Conservation (phyloP, 2,113 vertebrate genomes). For the Notarius quadriscutis region DNA sequence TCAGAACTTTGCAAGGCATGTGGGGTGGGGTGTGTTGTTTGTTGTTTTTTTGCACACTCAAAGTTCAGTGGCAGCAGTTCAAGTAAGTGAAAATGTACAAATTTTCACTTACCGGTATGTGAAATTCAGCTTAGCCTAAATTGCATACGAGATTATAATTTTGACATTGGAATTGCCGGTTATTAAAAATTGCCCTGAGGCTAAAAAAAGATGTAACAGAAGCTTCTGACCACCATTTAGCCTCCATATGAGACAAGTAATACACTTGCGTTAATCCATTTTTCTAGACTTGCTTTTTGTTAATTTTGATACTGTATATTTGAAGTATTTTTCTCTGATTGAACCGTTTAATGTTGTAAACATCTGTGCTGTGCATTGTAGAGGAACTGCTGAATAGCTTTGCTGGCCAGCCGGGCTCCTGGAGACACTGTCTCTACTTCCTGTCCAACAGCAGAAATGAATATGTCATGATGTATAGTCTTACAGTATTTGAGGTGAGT, state of each 20-base stretch:
- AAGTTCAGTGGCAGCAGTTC: background rate
- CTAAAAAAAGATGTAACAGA: background rate
- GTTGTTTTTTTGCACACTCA: background rate
- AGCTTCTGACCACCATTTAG: background rate
- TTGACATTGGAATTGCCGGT: background rate
- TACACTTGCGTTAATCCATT: background rate
- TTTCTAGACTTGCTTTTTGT: background rate
- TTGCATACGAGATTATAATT: background rate
- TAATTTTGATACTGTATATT: background rate
- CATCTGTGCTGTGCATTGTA: conserved; percentile 67
- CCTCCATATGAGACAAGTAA: background rate
- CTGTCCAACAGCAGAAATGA: conserved; percentile 95
- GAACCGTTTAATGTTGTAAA: background rate
- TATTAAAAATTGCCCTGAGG: background rate
- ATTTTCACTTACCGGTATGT: too few species aligned
- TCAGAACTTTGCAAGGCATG: background rate
- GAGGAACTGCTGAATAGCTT: conserved; percentile 98
- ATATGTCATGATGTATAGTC: conserved; percentile 99
- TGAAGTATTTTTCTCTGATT: background rate
- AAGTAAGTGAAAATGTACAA: background rate
- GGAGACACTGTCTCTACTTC: conserved; percentile 97
- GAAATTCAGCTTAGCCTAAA: background rate
- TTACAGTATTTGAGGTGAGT: conserved; percentile 96
- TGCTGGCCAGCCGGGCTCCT: conserved; percentile 96
- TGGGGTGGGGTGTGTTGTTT: background rate